A percentile compares a stretch with the other conserved stretches of the same genome.
These are phyloP conservation scores for Xiphophorus couchianus DNA, from an alignment of 2,113 vertebrate species.

Conservation along the genomic window DNA sequence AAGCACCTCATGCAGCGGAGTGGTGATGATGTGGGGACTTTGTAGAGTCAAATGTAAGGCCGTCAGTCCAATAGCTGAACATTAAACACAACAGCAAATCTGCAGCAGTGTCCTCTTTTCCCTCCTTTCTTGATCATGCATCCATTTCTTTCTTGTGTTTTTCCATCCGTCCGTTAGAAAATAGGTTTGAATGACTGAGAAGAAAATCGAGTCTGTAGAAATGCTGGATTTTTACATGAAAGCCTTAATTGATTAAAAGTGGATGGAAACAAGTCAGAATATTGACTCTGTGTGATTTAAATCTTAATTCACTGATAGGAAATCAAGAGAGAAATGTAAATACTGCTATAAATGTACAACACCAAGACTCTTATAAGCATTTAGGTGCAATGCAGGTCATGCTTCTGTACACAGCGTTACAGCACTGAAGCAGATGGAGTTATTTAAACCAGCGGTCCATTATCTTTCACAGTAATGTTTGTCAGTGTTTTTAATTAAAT, in stretches of 20 bases:
- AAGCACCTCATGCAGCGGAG: no score
- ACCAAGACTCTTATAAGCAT: background rate
- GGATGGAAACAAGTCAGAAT: no score
- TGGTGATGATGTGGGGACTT: no score
- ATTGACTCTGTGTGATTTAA: no score
- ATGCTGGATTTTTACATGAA: no score
- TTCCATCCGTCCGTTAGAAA: background rate
- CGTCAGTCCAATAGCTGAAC: no score
- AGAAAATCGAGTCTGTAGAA: background rate
- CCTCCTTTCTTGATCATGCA: no score
- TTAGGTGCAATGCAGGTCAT: background rate
- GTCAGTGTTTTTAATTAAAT: conserved; percentile 8
- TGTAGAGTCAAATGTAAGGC: no score
- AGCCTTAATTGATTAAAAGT: no score
- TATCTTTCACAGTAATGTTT: background rate
- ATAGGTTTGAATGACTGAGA: background rate
- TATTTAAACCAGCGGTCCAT: background rate
- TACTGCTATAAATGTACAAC: background rate
- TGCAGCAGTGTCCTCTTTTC: no score
- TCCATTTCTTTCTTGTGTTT: no score
- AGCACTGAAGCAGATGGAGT: background rate
- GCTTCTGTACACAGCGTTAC: background rate
- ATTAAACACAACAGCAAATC: no score
- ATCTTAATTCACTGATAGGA: background rate
- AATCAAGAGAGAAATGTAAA: background rate